These are phyloP conservation scores for Apostichopus parvimensis DNA, from an alignment of 35 echinoderm and acorn worm species.

Conservation along the genomic window DNA sequence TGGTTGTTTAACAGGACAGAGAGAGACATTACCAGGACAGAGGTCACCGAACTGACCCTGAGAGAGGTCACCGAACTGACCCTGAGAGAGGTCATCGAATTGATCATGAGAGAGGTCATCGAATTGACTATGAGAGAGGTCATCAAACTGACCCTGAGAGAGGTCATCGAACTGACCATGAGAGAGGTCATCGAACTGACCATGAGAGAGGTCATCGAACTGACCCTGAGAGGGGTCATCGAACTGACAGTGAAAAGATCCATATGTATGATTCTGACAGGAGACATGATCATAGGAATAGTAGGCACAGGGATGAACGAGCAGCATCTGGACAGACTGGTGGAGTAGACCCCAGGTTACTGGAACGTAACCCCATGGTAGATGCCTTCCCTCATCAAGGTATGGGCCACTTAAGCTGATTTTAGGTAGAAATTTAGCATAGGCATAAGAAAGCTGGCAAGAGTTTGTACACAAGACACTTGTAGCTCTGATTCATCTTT, in stretches of 20 bases:
- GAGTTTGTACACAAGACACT: too few relatives aligned
- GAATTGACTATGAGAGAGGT: background rate
- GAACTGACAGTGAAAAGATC: background rate
- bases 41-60: background rate
- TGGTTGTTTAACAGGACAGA: background rate
- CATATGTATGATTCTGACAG: background rate
- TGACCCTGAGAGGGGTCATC: background rate
- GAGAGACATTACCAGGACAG: background rate
- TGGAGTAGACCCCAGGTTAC: background rate
- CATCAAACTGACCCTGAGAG: background rate
- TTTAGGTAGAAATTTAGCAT: too few relatives aligned
- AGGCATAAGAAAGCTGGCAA: too few relatives aligned
- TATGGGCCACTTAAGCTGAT: background rate
- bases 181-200: background rate
- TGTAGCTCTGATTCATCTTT: too few relatives aligned
- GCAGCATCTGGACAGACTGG: background rate
- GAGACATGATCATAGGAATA: background rate
- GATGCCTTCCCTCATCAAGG: background rate
- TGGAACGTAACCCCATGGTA: conserved; percentile 5
- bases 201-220: background rate
- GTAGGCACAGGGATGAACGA: background rate
- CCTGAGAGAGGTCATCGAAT: background rate
- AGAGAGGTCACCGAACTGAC: background rate
- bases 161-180: background rate
- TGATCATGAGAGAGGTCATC: background rate